Evolutionary conservation across 2,888 invertebrate genomes (phyloP), one percentile per base, ranked within the genome.

Genomic region (Torymus texanus): DNA sequence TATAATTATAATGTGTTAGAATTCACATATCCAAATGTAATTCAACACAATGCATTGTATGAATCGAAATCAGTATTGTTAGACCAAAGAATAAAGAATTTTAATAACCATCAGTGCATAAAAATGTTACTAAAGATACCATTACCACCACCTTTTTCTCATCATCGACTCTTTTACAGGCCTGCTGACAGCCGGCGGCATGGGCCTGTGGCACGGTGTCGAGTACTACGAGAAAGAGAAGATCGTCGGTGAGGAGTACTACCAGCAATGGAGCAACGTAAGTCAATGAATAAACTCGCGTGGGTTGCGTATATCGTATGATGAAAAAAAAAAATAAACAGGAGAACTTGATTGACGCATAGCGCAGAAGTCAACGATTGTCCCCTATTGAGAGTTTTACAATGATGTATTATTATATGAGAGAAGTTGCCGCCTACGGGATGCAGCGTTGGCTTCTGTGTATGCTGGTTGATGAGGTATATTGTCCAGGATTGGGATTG

Each of bases 211-310:
- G 97, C 97, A 98, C 89, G 97, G 97, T 74, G 97, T 97, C 50
- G 97, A 98, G 90, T 98, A 97, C 91, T 97, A 96, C 88, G 98
- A 98, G 91, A 96, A 97, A 88, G 97, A 97, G 91, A 97, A 97
- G 90, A 94, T 97, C 67, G 96, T 97, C 75, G 97, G 97, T 79
- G 96, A 97, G 86, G 97, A 97, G 88, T 98, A 94, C 89, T 97
- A 95, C 91, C 97, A 97, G 91, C 96, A 97, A 88, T 98, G 98
- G 98, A 95, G 94, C 88, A 94, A 94, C 90, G 96, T 96, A 92
- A 94, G 95, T 92, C 18, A 56, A 53, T 63, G 67, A 70, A 75
- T 62, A 74, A 75, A 14, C 14, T 53, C 68, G 75, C 41, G 77
- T 77, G 70, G 77, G 74, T 63, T 10, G 65, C n/a, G 11, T n/a